Percentiles rank a stretch among this genome's conserved stretches.
phyloP scores from a whole-genome alignment of 1,140 invertebrate genomes.

The Manduca sexta region DNA sequence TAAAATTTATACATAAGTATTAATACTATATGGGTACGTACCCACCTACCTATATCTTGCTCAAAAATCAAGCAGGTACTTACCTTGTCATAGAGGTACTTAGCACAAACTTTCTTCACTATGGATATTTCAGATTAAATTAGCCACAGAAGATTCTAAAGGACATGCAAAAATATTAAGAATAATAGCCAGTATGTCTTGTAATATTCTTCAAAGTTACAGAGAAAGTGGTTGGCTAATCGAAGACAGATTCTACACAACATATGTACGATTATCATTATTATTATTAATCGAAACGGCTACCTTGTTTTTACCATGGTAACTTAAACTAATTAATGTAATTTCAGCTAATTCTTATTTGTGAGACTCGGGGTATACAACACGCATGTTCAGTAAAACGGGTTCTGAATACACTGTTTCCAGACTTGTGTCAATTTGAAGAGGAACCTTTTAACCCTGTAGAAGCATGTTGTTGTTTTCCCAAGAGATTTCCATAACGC shows the following conservation, averaged over 20 bases:
- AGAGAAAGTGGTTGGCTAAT: conserved; percentile 12
- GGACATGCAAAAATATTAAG: conserved; percentile 8
- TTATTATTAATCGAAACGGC: neutral
- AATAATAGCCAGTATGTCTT: conserved; percentile 17
- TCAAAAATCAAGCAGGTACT: no score
- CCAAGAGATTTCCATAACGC: conserved; percentile 10
- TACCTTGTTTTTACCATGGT: neutral
- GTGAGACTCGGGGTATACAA: conserved; percentile 16
- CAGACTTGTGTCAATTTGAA: conserved; percentile 20
- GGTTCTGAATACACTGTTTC: conserved; percentile 27
- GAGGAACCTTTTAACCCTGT: conserved; percentile 21
- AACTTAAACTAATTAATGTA: neutral
- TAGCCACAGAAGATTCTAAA: conserved; percentile 5
- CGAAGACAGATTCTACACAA: conserved; percentile 9
- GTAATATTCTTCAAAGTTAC: conserved; percentile 13
- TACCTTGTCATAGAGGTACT: no score
- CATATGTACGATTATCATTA: conserved; percentile 16
- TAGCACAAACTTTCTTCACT: no score
- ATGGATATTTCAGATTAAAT: conserved; percentile 24
- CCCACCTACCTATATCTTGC: no score
- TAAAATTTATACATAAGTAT: no score
- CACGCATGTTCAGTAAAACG: conserved; percentile 23
- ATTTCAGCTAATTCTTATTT: conserved; percentile 21
- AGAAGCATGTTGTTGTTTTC: conserved; percentile 21
- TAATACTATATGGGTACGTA: no score